Conservation (phyloP, 2,888 invertebrate species). For the Linnaemya tessellans region DNA sequence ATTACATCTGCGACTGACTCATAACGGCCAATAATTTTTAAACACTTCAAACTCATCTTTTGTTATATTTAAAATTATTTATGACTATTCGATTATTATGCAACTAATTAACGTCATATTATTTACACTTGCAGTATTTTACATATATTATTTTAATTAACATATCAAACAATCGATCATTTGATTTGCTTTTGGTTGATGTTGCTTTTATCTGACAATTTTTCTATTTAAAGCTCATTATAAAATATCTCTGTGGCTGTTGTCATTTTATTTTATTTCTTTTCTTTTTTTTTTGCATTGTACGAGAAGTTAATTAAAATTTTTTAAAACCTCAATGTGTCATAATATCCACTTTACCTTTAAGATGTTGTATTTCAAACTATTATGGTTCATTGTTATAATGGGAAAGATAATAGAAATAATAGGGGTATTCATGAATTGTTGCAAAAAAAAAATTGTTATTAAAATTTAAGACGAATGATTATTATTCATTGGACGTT, state of each 20-base stretch:
- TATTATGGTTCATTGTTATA: conserved; percentile 8
- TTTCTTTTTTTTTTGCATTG: conserved; percentile 24
- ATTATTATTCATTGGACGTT: no score
- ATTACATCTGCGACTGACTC: no score
- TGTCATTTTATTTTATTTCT: background rate
- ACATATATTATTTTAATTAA: background rate
- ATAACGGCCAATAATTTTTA: no score
- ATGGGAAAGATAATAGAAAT: conserved; percentile 17
- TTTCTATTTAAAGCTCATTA: conserved; percentile 41
- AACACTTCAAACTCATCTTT: no score
- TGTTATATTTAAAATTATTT: background rate
- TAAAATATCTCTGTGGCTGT: background rate
- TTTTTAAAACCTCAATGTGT: conserved; percentile 54
- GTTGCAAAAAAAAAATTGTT: background rate
- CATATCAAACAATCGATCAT: background rate
- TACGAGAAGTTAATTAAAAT: conserved; percentile 20
- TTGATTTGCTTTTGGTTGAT: background rate
- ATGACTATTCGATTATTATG: conserved; percentile 6
- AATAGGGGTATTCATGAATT: conserved; percentile 16
- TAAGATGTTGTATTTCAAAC: conserved; percentile 40
- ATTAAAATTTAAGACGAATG: no score
- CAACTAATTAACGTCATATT: conserved; percentile 11
- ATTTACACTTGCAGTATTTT: background rate
- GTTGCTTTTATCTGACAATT: background rate
- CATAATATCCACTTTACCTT: conserved; percentile 41